Evolutionary conservation across 2,797 vertebrate species (phyloP).

Genomic region (Sebastes jordani): DNA sequence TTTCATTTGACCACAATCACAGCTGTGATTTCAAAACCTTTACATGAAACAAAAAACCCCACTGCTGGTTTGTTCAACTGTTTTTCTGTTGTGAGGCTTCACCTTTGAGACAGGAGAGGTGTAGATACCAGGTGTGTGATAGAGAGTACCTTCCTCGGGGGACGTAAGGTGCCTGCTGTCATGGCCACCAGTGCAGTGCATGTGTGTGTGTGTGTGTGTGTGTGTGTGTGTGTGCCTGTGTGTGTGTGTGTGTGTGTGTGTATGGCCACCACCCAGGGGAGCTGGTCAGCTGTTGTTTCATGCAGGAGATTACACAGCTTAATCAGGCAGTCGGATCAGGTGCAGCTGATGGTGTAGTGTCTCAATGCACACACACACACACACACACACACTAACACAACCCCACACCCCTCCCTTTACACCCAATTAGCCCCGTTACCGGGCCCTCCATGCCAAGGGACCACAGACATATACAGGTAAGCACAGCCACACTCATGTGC

Average conservation of each 20-base stretch:
- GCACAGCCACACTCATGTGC: constrained; percentile 85
- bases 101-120: constrained; percentile 59
- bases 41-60: background rate
- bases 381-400: background rate
- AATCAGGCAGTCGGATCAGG: constrained; percentile 91
- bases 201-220: constrained; percentile 36
- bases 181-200: constrained; percentile 65
- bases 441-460: constrained; percentile 87
- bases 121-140: constrained; percentile 71
- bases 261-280: constrained; percentile 80
- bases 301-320: constrained; percentile 92
- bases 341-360: constrained; percentile 91
- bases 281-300: constrained; percentile 91
- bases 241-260: constrained; percentile 39
- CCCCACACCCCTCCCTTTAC: constrained; percentile 84
- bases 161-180: constrained; percentile 55
- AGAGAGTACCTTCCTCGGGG: constrained; percentile 54
- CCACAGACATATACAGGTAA: constrained; percentile 87
- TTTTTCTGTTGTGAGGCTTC: constrained; percentile 63
- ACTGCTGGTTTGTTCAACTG: constrained; percentile 30
- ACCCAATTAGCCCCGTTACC: constrained; percentile 97
- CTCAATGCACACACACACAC: constrained; percentile 33
- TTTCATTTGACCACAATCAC: constrained; percentile 40
- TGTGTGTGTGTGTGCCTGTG: too few relatives aligned
- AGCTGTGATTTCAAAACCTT: constrained; percentile 38